Base-by-base conservation (phyloP, 2,797 vertebrate genomes). In the Salmo trutta region DNA sequence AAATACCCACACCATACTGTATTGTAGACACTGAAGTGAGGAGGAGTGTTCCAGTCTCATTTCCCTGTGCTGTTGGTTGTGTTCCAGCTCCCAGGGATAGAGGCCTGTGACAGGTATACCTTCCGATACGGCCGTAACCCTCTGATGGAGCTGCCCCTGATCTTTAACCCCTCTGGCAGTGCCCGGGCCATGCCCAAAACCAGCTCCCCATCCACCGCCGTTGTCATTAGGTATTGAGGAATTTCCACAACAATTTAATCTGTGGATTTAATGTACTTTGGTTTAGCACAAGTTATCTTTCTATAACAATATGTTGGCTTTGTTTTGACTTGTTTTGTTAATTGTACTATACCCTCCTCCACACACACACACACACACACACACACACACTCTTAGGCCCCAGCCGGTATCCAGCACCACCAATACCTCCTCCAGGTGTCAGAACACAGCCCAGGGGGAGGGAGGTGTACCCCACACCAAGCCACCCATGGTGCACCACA, bases 111-210 rank as follows among this genome's bases (percentile, higher is more conserved):
- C 75, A 95, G 93, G 84, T 99, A 99, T 92, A 95, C 96, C 7
- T 98, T 99, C 92, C 97, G 98, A 77, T 99, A 98, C 0, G 98
- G 98, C 85, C 96, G 97, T 54, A 98, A 98, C 89, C 97, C 97
- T 52, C 94, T 98, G 72, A 95, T 99, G 91, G 96, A 97, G 76
- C 94, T 99, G 56, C 98, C 97, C n/a, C 96, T 99, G 74, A 93
- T 97, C 68, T 95, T 99, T 91, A 99, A 99, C 93, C 96, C 97
- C 85, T 95, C 97, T 71, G 98, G 98, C 87, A 94, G 96, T 14
- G 97, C 98, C 87, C 97, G 98, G 0, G 96, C 96, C 0, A 96
- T 98, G 88, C 95, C 96, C 51, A 95, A 94, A 90, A 95, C 94
- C 91, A 95, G 88, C 93, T 94, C 95, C 83, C 90, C 95, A 92